phyloP scores from a whole-genome alignment of 2,113 vertebrate genomes.

The Eonycteris spelaea region DNA sequence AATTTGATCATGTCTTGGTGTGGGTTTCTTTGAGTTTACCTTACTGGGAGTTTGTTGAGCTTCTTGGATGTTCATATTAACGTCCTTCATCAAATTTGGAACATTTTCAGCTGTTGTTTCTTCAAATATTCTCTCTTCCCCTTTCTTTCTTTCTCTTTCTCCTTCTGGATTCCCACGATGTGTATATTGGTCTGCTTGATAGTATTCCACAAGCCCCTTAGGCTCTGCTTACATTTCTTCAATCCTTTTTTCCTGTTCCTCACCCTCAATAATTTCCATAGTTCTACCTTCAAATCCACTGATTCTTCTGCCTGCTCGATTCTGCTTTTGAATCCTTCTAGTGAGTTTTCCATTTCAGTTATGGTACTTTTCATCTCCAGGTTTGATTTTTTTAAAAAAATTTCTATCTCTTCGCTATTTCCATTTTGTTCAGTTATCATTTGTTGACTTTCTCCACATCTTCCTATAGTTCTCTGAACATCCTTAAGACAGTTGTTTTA shows the following conservation, averaged over 20 bases:
- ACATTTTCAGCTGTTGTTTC: neutral
- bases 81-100: neutral
- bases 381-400: neutral
- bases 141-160: neutral
- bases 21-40: neutral
- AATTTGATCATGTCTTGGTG: neutral
- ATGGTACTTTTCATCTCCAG: neutral
- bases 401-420: neutral
- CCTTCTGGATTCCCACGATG: neutral
- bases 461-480: neutral
- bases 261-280: neutral
- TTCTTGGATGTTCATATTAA: neutral
- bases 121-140: neutral
- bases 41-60: neutral
- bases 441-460: neutral
- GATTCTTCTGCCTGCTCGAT: neutral
- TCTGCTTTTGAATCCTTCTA: neutral
- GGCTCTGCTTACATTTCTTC: neutral
- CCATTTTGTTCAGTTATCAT: neutral
- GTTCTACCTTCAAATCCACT: neutral
- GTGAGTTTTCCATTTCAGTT: neutral
- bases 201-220: neutral
- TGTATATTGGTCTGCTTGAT: neutral
- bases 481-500: neutral
- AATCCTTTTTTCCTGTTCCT: neutral